These are phyloP conservation scores for Drosophila imparisetae DNA, from an alignment of 2,888 invertebrate genomes.

Conservation along the genomic window DNA sequence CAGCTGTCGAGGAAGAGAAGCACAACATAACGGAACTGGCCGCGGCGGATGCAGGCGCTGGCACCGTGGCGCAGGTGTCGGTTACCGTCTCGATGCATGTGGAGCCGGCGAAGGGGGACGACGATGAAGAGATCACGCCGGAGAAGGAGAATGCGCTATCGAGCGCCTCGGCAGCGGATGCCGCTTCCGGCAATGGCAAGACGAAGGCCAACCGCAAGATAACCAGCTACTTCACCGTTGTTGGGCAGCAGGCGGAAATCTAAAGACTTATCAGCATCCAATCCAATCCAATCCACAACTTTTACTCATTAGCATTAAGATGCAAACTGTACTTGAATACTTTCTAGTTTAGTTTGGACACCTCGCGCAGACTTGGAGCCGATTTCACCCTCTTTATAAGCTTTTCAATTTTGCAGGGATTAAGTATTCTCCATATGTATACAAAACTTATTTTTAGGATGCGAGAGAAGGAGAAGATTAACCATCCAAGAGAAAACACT, in stretches of 20 bases:
- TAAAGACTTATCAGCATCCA: conserved; percentile 71
- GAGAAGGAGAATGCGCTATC: conserved; percentile 68
- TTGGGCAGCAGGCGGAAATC: conserved; percentile 80
- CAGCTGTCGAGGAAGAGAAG: conserved; percentile 26
- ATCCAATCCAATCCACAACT: conserved; percentile 46
- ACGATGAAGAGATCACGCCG: conserved; percentile 61
- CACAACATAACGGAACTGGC: conserved; percentile 35
- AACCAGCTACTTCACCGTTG: conserved; percentile 81
- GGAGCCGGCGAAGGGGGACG: conserved; percentile 54
- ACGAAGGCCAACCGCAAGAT: conserved; percentile 76
- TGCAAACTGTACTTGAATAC: conserved; percentile 69
- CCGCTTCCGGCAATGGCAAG: conserved; percentile 54
- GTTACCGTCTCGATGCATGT: conserved; percentile 82
- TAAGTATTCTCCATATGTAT: conserved; percentile 69
- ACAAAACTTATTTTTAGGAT: conserved; percentile 35
- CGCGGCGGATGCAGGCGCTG: conserved; percentile 56
- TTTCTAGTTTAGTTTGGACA: conserved; percentile 49
- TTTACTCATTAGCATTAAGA: conserved; percentile 69
- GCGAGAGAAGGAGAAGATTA: neutral
- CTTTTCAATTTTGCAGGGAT: conserved; percentile 69
- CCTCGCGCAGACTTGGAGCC: conserved; percentile 62
- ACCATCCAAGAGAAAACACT: conserved; percentile 14
- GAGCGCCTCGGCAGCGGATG: conserved; percentile 37
- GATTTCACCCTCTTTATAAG: conserved; percentile 44
- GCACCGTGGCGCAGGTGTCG: conserved; percentile 62